Evolutionary conservation across 2,113 vertebrate genomes (phyloP).

Genomic region (Sander lucioperca): DNA sequence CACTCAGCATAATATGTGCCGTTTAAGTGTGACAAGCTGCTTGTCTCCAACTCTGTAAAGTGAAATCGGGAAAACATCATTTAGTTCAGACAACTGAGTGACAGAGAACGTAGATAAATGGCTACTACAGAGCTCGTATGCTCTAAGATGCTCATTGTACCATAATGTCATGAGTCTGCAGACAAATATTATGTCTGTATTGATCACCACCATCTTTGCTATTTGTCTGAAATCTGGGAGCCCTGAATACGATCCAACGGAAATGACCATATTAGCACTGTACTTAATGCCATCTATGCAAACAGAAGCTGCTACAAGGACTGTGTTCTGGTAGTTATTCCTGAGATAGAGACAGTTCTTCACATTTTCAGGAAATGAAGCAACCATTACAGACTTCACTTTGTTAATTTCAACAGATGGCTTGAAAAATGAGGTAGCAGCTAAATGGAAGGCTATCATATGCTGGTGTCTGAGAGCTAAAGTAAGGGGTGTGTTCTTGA

Average conservation of each 20-base stretch:
- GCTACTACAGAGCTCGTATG: conserved; percentile 32
- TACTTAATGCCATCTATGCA: conserved; percentile 34
- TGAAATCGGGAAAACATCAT: conserved; percentile 31
- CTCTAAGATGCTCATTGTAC: conserved; percentile 38
- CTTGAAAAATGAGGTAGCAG: too few relatives aligned
- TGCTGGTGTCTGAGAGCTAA: too few relatives aligned
- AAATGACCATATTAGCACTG: conserved; percentile 31
- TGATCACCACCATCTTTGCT: conserved; percentile 14
- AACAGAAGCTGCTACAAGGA: conserved; percentile 25
- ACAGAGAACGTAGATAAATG: conserved; percentile 8
- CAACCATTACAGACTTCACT: too few relatives aligned
- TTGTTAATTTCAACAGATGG: too few relatives aligned
- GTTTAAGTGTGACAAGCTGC: neutral
- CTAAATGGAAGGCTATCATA: too few relatives aligned
- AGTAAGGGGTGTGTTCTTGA: too few relatives aligned
- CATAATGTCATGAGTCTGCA: conserved; percentile 14
- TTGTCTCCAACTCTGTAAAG: conserved; percentile 5
- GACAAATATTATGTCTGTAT: conserved; percentile 29
- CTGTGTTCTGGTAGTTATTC: neutral
- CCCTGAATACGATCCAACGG: conserved; percentile 27
- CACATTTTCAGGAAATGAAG: too few relatives aligned
- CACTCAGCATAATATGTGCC: neutral
- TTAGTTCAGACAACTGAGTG: conserved; percentile 24
- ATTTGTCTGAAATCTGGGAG: conserved; percentile 41
- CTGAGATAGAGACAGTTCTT: neutral